Percentiles rank a stretch among this genome's conserved stretches.
Conservation (phyloP, 35 echinoderm and acorn worm species). For the Diadema setosum region DNA sequence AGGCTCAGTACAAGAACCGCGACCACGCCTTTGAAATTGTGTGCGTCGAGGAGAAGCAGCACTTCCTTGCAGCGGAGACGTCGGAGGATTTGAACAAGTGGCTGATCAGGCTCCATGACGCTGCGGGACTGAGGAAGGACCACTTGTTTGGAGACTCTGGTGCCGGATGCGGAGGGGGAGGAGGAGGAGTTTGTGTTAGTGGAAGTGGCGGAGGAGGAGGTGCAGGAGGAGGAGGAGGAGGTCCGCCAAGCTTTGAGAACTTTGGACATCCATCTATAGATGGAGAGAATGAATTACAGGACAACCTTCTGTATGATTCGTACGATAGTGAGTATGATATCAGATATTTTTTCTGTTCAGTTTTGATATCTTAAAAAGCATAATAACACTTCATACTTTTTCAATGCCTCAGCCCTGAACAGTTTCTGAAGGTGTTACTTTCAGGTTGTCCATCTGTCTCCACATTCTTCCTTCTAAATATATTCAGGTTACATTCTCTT, state of each 20-base stretch:
- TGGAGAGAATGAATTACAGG: not conserved
- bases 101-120: not conserved
- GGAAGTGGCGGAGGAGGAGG: not conserved
- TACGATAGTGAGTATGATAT: conserved; percentile 38
- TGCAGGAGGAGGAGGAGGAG: not conserved
- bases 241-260: not conserved
- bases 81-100: not conserved
- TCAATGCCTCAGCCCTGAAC: no score
- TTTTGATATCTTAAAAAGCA: no score
- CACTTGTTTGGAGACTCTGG: not conserved
- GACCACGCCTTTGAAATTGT: not conserved
- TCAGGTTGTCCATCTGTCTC: no score
- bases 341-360: no score
- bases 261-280: not conserved
- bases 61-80: not conserved
- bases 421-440: no score
- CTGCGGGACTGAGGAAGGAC: not conserved
- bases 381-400: no score
- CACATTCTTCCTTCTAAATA: no score
- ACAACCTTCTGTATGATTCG: conserved; percentile 49
- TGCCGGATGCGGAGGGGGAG: not conserved
- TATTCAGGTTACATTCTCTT: no score
- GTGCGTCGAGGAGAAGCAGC: not conserved
- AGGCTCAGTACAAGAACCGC: not conserved
- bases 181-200: no score